Base-by-base conservation (phyloP, 2,888 invertebrate genomes). In the Malachius bipustulatus region DNA sequence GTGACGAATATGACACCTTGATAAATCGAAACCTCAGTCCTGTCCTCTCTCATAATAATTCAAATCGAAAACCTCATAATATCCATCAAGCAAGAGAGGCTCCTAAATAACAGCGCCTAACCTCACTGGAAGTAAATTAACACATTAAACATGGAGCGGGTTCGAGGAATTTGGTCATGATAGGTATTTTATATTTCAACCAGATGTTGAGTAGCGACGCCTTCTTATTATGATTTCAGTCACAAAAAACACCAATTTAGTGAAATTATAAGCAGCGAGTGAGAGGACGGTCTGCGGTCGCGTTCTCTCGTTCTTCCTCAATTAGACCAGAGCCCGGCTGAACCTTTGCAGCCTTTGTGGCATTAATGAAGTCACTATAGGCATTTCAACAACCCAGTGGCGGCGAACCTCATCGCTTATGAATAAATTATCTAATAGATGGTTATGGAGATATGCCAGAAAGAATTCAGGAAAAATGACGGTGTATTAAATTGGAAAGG, bases 351-450 rank as follows among this genome's bases (percentile, higher is more conserved):
- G 43, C 42, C n/a, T 44, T 44, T 34, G 33, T 34, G 34, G 38
- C 36, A 43, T 46, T 48, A 47, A 48, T 48, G 47, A 47, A 48
- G 47, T 48, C 45, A 45, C 40, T 48, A 46, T 37, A 40, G 38
- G 42, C 40, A 40, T 39, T 42, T 32, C 37, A n/a, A n/a, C n/a
- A n/a, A n/a, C n/a, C n/a, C n/a, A n/a, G n/a, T n/a, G n/a, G n/a
- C n/a, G n/a, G n/a, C n/a, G n/a, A n/a, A n/a, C n/a, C n/a, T n/a
- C n/a, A n/a, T n/a, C n/a, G n/a, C n/a, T n/a, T n/a, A n/a, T n/a
- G n/a, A n/a, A n/a, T n/a, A n/a, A n/a, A n/a, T n/a, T n/a, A n/a
- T n/a, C n/a, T n/a, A n/a, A n/a, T n/a, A n/a, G n/a, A n/a, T n/a
- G n/a, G n/a, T n/a, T n/a, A n/a, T n/a, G n/a, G n/a, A n/a, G n/a